phyloP scores from a whole-genome alignment of 37 sponge, comb jelly and placozoan genomes.

The Oopsacas minuta region DNA sequence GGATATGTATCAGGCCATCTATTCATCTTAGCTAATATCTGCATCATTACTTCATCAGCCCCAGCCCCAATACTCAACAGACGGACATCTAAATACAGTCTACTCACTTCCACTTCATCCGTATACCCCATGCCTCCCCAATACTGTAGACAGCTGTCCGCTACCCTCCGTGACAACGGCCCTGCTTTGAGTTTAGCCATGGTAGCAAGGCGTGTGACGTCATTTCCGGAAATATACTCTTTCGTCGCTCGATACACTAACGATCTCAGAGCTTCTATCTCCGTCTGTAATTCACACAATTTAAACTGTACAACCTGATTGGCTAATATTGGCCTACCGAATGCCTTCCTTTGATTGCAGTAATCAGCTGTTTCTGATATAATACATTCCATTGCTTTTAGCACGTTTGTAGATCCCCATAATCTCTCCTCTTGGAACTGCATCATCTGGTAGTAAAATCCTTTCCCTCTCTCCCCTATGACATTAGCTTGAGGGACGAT shows the following conservation, averaged over 20 bases:
- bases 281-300: conserved; percentile 80
- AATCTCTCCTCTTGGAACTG: conserved; percentile 89
- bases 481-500: conserved; percentile 57
- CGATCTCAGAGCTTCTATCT: conserved; percentile 68
- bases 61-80: conserved; percentile 88
- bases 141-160: conserved; percentile 78
- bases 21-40: background rate
- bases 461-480: conserved; percentile 82
- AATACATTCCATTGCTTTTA: conserved; percentile 44
- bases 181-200: conserved; percentile 93
- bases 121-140: conserved; percentile 99
- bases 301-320: conserved; percentile 85
- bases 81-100: conserved; percentile 49
- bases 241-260: conserved; percentile 53
- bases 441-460: conserved; percentile 86
- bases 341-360: conserved; percentile 68
- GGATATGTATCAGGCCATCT: background rate
- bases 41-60: conserved; percentile 90
- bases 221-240: conserved; percentile 37
- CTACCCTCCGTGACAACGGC: conserved; percentile 48
- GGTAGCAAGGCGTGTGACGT: conserved; percentile 81
- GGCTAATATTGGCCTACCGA: conserved; percentile 64
- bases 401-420: conserved; percentile 46
- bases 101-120: conserved; percentile 57
- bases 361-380: conserved; percentile 60